phyloP scores from a whole-genome alignment of 1,140 invertebrate genomes.

The Mamestra configurata region DNA sequence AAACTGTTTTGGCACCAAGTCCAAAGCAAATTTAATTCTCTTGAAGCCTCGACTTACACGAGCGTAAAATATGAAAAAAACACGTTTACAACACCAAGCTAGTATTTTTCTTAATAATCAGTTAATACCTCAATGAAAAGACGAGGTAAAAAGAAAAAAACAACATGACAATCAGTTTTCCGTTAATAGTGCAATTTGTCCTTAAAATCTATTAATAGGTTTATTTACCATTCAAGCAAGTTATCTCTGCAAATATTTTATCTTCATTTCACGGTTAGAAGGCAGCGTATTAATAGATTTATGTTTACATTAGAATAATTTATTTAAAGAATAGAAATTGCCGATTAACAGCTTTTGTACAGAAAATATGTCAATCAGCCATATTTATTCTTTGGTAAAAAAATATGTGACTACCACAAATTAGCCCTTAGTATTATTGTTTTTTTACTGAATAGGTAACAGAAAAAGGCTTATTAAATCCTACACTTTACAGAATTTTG shows the following conservation, averaged over 20 bases:
- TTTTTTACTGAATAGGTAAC: too few relatives aligned
- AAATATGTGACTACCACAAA: neutral
- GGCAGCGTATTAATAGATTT: slow-evolving; percentile 16
- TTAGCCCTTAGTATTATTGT: too few relatives aligned
- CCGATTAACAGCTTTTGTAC: too few relatives aligned
- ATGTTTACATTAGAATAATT: slow-evolving; percentile 32
- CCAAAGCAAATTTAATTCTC: neutral
- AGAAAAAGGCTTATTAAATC: too few relatives aligned
- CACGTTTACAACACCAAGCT: neutral
- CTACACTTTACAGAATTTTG: too few relatives aligned
- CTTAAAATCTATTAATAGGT: slow-evolving; percentile 33
- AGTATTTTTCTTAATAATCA: slow-evolving; percentile 28
- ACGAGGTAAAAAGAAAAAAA: slow-evolving; percentile 10
- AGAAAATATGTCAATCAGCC: too few relatives aligned
- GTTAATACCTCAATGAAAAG: slow-evolving; percentile 14
- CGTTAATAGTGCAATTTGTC: slow-evolving; percentile 20
- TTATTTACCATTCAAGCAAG: slow-evolving; percentile 10
- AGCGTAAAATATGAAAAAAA: slow-evolving; percentile 2
- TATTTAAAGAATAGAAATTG: too few relatives aligned
- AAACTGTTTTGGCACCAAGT: neutral
- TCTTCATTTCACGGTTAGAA: slow-evolving; percentile 17
- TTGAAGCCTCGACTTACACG: neutral
- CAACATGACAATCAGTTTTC: slow-evolving; percentile 26
- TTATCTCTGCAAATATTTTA: slow-evolving; percentile 41
- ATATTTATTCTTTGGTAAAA: too few relatives aligned